These are phyloP conservation scores for Panthera uncia DNA, from an alignment of 2,113 vertebrate genomes.

Conservation along the genomic window DNA sequence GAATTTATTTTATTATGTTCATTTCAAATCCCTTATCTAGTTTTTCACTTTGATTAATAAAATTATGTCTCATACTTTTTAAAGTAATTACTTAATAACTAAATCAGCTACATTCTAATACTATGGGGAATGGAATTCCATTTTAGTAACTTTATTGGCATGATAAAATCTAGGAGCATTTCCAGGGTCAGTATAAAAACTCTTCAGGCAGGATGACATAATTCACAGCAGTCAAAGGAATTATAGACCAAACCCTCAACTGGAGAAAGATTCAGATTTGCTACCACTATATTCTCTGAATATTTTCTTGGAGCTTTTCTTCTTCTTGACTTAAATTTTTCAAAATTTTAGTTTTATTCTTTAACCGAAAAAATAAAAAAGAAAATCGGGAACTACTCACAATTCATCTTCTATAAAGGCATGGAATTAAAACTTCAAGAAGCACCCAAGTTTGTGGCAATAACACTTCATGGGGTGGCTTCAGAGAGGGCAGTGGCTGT, in stretches of 20 bases:
- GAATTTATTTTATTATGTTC: conserved; percentile 13
- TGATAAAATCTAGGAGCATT: conserved; percentile 21
- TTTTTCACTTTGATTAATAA: conserved; percentile 63
- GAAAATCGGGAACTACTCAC: not conserved
- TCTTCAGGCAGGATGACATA: not conserved
- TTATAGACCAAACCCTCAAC: not conserved
- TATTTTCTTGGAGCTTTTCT: not conserved
- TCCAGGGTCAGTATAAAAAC: not conserved
- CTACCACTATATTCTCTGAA: not conserved
- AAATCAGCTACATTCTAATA: conserved; percentile 38
- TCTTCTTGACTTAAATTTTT: not conserved
- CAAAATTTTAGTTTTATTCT: not conserved
- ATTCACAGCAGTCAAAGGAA: not conserved
- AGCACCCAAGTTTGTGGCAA: not conserved
- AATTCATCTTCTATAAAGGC: not conserved
- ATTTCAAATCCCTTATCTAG: conserved; percentile 49
- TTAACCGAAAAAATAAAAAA: too few species aligned
- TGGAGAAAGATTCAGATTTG: not conserved
- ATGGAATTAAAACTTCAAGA: not conserved
- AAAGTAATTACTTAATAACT: conserved; percentile 64
- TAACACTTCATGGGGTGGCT: not conserved
- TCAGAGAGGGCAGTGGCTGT: not conserved
- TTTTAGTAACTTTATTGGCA: conserved; percentile 9
- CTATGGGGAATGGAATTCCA: not conserved
- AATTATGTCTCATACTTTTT: conserved; percentile 55